Conservation (phyloP, 2,888 invertebrate genomes). For the Glaucopsyche alexis region DNA sequence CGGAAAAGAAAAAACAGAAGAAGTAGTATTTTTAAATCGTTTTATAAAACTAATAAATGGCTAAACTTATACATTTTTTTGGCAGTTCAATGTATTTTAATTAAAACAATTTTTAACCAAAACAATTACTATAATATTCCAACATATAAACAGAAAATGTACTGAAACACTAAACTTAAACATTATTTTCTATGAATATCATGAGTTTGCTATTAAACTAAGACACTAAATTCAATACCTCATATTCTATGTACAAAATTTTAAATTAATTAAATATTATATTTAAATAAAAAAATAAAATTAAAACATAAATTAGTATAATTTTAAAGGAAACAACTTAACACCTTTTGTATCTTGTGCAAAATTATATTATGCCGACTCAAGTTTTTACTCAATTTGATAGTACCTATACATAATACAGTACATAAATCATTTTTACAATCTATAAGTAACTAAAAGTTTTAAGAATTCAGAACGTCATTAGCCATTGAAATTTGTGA, state of each 20-base stretch:
- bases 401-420: too few species aligned
- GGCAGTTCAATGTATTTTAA: constrained; percentile 13
- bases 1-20: constrained; percentile 97
- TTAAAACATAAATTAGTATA: neutral
- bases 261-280: neutral
- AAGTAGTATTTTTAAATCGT: constrained; percentile 74
- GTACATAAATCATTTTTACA: too few species aligned
- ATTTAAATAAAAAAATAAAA: neutral
- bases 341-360: too few species aligned
- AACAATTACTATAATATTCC: too few species aligned
- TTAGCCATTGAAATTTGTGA: constrained; percentile 74
- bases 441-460: constrained; percentile 12
- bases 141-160: too few species aligned
- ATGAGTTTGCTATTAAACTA: too few species aligned
- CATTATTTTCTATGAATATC: too few species aligned
- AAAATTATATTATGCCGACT: too few species aligned
- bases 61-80: constrained; percentile 47
- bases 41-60: constrained; percentile 55
- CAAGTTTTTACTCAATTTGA: too few species aligned
- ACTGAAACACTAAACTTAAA: too few species aligned
- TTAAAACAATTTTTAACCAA: neutral
- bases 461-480: constrained; percentile 66
- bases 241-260: too few species aligned
- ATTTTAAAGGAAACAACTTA: constrained; percentile 22
- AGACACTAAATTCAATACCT: too few species aligned